These are phyloP conservation scores for Prochilodus magdalenae DNA, from an alignment of 2,113 vertebrate species.

Conservation along the genomic window DNA sequence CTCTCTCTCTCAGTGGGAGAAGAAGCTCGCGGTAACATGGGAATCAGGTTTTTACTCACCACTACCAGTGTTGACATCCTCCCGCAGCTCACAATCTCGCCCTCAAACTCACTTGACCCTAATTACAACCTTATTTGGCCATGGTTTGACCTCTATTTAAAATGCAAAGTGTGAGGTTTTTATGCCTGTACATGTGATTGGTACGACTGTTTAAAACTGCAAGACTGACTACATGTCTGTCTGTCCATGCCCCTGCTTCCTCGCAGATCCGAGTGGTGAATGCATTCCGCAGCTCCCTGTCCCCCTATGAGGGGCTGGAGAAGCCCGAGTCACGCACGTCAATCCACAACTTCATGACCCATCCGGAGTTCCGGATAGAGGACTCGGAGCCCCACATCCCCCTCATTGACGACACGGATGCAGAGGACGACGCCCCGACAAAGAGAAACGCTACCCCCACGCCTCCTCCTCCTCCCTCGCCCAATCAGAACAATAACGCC, in stretches of 20 bases:
- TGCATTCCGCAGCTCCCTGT: slow-evolving; percentile 99
- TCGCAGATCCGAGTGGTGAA: slow-evolving; percentile 99
- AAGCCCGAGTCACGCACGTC: slow-evolving; percentile 96
- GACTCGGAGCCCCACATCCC: slow-evolving; percentile 99
- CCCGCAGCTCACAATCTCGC: slow-evolving; percentile 18
- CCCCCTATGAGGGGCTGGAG: slow-evolving; percentile 96
- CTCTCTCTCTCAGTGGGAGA: slow-evolving; percentile 23
- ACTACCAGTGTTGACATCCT: slow-evolving; percentile 20
- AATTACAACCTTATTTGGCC: slow-evolving; percentile 52
- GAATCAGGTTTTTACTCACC: slow-evolving; percentile 49
- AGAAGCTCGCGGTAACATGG: slow-evolving; percentile 38
- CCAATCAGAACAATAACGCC: slow-evolving; percentile 99
- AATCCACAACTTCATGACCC: slow-evolving; percentile 99
- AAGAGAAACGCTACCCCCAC: slow-evolving; percentile 86
- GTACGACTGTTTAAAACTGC: not conserved
- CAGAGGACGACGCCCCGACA: slow-evolving; percentile 96
- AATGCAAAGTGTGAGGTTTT: slow-evolving; percentile 25
- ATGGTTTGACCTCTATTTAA: slow-evolving; percentile 54
- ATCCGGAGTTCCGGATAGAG: slow-evolving; percentile 99
- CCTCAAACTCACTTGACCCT: slow-evolving; percentile 68
- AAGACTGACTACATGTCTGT: slow-evolving; percentile 58
- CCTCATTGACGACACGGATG: slow-evolving; percentile 98
- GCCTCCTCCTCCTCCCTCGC: slow-evolving; percentile 84
- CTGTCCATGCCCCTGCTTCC: slow-evolving; percentile 48
- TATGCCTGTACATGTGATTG: not conserved